Evolutionary conservation across 2,888 invertebrate genomes (phyloP).

Genomic region (Diarsia rubi): DNA sequence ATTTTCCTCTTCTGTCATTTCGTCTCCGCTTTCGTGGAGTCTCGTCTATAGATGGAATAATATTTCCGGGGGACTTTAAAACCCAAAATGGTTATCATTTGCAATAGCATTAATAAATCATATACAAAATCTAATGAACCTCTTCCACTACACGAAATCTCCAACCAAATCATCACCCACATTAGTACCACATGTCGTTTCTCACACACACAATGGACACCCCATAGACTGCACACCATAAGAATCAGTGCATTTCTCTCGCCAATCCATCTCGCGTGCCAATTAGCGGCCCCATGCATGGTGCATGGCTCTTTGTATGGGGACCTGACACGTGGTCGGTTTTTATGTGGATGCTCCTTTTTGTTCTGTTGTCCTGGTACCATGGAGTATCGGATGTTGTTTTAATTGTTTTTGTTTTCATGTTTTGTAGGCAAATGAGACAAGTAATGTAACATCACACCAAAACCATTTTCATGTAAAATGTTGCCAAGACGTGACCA

Average conservation of each 20-base stretch:
- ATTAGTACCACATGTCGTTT: constrained; percentile 63
- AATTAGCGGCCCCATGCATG: constrained; percentile 63
- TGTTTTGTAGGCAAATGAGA: constrained; percentile 1
- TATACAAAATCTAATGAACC: constrained; percentile 17
- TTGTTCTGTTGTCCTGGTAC: constrained; percentile 20
- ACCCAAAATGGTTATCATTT: background rate
- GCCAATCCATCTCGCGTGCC: constrained; percentile 70
- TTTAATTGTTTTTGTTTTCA: constrained; percentile 26
- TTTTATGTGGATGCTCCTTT: constrained; percentile 53
- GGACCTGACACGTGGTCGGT: constrained; percentile 57
- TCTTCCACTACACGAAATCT: constrained; percentile 23
- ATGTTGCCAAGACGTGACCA: too few species aligned
- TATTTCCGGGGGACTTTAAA: background rate
- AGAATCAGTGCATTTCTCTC: constrained; percentile 63
- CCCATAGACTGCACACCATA: constrained; percentile 34
- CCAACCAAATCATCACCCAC: constrained; percentile 46
- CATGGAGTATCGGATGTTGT: constrained; percentile 23
- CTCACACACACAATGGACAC: constrained; percentile 55
- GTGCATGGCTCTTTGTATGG: constrained; percentile 52
- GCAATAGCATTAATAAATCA: background rate
- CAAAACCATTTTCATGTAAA: too few species aligned
- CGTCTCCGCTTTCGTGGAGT: too few species aligned
- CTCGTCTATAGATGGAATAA: too few species aligned
- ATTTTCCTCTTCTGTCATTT: background rate
- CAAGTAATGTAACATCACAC: too few species aligned